Evolutionary conservation across 1,140 invertebrate species (phyloP), one percentile per base, ranked within the genome.

Genomic region (Euura lappo): DNA sequence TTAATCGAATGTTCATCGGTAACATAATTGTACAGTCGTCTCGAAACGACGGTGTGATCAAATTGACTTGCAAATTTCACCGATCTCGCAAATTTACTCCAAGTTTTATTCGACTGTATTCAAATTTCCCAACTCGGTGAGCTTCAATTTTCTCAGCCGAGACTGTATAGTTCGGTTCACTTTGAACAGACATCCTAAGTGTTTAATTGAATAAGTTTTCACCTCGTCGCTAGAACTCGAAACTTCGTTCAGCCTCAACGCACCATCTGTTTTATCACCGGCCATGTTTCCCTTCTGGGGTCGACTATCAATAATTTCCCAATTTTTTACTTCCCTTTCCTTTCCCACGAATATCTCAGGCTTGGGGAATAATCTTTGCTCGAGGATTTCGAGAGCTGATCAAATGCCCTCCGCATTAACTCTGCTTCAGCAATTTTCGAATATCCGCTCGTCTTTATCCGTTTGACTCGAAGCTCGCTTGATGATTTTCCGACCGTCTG

Each of bases 31-130:
- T 28, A 28, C 28, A 28, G 28, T 28, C 1, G 28, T 28, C 28
- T 28, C 28, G 28, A 28, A 28, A 28, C 28, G 28, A 28, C 28
- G 28, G 28, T 28, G 28, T 28, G 28, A 28, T 28, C 28, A 28
- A 11, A 60, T 60, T 60, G 51, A 60, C 10, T 60, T 60, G 51
- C 51, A 60, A 60, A 60, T 60, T 60, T 60, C 51, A n/a, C 13
- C 51, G 51, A 60, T 60, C 51, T 60, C 51, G 51, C 51, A 60
- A 60, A 60, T 60, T 60, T n/a, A 60, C 51, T 60, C 6, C 10
- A 60, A 60, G 3, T 60, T 60, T 60, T 60, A 60, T 60, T n/a
- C 3, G 51, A 8, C 51, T 60, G 13, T 60, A 60, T 60, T 60
- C 51, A 60, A 60, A 60, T 60, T 60, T n/a, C 51, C 13, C 13